Conservation (phyloP, 2,888 invertebrate genomes). For the Cantharis flavilabris region DNA sequence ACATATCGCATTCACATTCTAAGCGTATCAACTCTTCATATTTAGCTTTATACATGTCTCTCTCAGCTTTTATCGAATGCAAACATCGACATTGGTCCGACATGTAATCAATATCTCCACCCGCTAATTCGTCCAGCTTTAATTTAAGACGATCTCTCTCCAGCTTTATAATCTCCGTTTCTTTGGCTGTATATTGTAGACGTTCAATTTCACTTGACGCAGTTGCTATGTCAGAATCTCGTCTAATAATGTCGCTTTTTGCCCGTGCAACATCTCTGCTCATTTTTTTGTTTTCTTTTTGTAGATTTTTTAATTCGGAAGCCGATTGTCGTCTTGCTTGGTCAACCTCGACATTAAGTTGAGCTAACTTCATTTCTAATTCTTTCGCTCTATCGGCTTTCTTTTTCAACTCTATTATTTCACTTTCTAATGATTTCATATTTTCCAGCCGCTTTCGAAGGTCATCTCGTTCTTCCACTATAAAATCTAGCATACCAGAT, state of each 20-base stretch:
- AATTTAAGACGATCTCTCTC: too few species aligned
- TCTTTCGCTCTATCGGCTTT: constrained; percentile 29
- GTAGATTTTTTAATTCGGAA: neutral
- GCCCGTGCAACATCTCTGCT: neutral
- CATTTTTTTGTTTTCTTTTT: neutral
- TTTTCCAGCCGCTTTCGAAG: constrained; percentile 40
- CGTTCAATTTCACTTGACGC: constrained; percentile 38
- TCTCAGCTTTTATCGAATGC: too few species aligned
- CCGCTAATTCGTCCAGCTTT: too few species aligned
- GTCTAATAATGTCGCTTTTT: constrained; percentile 22
- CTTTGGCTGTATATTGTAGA: too few species aligned
- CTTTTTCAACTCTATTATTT: constrained; percentile 32
- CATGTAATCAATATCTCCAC: too few species aligned
- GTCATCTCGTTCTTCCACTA: constrained; percentile 43
- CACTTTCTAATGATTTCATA: constrained; percentile 36
- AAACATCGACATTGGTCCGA: too few species aligned
- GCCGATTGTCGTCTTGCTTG: neutral
- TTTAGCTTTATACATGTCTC: too few species aligned
- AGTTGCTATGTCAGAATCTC: constrained; percentile 33
- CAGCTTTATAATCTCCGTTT: too few species aligned
- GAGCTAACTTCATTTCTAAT: constrained; percentile 39
- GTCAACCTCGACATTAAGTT: constrained; percentile 8
- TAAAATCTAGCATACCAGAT: constrained; percentile 40
- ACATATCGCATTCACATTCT: too few species aligned
- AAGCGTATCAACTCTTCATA: too few species aligned